phyloP scores from a whole-genome alignment of 2,113 vertebrate genomes.

The Synodontis membranacea region DNA sequence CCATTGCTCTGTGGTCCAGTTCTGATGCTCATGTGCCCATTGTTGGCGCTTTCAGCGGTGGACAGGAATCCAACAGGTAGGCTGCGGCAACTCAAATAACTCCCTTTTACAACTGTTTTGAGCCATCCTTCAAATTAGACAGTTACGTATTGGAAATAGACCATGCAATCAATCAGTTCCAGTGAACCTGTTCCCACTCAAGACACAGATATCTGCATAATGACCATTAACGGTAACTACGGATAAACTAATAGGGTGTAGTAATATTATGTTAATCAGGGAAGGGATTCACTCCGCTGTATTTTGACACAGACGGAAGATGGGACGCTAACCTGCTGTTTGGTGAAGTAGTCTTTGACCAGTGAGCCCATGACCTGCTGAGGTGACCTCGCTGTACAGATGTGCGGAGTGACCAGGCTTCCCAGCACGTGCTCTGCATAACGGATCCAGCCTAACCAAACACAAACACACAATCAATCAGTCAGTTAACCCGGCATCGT shows the following conservation, averaged over 20 bases:
- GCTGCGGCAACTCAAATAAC: not conserved
- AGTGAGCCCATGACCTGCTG: slow-evolving; percentile 97
- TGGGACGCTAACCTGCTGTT: slow-evolving; percentile 79
- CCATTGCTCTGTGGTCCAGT: no score
- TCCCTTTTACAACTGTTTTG: not conserved
- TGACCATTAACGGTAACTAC: not conserved
- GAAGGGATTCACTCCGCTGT: not conserved
- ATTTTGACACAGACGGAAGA: not conserved
- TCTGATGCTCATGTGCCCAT: no score
- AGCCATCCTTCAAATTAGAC: not conserved
- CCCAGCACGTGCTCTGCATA: slow-evolving; percentile 91
- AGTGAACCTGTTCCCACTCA: not conserved
- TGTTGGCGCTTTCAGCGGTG: no score
- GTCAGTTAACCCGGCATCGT: not conserved
- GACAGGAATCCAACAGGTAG: no score
- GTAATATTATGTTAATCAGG: not conserved
- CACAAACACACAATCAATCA: slow-evolving; percentile 11
- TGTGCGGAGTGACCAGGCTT: slow-evolving; percentile 86
- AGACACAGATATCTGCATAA: not conserved
- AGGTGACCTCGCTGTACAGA: slow-evolving; percentile 91
- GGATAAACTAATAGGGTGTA: not conserved
- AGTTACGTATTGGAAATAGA: not conserved
- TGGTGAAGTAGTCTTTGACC: slow-evolving; percentile 91
- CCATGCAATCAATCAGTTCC: not conserved
- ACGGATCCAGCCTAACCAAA: slow-evolving; percentile 86